phyloP scores from a whole-genome alignment of 1,140 invertebrate species.

The Achroia grisella region DNA sequence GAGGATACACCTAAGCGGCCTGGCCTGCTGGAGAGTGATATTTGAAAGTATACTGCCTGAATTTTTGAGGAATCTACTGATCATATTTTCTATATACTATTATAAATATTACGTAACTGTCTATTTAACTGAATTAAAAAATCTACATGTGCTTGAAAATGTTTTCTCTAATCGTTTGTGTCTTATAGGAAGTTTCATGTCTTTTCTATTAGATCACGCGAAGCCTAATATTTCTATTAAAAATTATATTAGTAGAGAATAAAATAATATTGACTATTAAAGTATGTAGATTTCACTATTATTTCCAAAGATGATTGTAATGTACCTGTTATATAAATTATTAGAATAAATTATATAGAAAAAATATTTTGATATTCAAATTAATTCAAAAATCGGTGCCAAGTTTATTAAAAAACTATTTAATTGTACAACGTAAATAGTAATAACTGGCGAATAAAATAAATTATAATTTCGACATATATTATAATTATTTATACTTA shows the following conservation, averaged over 20 bases:
- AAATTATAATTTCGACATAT: conserved; percentile 3
- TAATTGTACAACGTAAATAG: conserved; percentile 7
- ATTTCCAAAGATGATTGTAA: conserved; percentile 5
- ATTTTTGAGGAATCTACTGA: background rate
- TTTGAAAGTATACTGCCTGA: conserved; percentile 25
- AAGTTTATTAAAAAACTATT: conserved; percentile 17
- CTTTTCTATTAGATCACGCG: conserved; percentile 3
- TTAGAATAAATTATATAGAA: background rate
- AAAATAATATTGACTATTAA: background rate
- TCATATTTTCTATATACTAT: conserved; percentile 4
- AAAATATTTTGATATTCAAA: conserved; percentile 14
- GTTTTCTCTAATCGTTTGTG: background rate
- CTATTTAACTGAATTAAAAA: too few species aligned
- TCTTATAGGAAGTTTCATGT: conserved; percentile 4
- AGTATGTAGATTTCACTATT: conserved; percentile 2
- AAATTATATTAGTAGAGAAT: background rate
- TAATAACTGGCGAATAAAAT: conserved; percentile 14
- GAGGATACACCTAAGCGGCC: conserved; percentile 31
- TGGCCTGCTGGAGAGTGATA: conserved; percentile 61
- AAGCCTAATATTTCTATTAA: conserved; percentile 9
- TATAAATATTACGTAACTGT: conserved; percentile 3
- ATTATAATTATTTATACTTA: conserved; percentile 3
- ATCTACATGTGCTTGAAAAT: conserved; percentile 1
- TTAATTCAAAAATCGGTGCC: conserved; percentile 27
- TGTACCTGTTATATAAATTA: background rate